phyloP scores from a whole-genome alignment of 2,797 vertebrate genomes.

The Adelosebastes latens region DNA sequence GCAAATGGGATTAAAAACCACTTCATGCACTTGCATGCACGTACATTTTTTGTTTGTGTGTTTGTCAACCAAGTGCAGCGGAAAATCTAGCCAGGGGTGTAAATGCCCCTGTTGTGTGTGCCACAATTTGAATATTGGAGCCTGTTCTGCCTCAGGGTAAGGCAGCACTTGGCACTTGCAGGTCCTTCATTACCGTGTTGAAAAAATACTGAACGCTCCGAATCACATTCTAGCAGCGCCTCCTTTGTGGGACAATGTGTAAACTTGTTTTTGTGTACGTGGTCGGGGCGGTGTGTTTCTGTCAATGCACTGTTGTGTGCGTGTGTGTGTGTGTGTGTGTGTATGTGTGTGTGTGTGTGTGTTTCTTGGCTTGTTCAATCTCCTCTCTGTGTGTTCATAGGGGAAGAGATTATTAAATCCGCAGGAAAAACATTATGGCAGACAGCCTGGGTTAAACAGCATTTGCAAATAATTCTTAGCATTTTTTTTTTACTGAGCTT shows the following conservation, averaged over 20 bases:
- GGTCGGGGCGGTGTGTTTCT: neutral
- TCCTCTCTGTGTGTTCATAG: constrained; percentile 10
- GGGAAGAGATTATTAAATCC: constrained; percentile 38
- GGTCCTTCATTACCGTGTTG: constrained; percentile 46
- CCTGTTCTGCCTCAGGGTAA: constrained; percentile 44
- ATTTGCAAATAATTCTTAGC: constrained; percentile 29
- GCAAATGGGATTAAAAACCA: constrained; percentile 16
- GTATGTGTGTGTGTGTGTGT: neutral
- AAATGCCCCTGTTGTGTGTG: constrained; percentile 29
- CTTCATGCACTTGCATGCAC: neutral
- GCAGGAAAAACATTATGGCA: constrained; percentile 8
- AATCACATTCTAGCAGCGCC: constrained; percentile 21
- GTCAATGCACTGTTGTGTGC: neutral
- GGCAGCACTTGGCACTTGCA: constrained; percentile 38
- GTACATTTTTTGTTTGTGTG: neutral
- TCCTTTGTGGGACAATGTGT: constrained; percentile 2
- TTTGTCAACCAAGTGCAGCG: constrained; percentile 28
- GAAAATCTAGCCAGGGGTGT: constrained; percentile 1
- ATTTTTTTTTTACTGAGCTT: constrained; percentile 32
- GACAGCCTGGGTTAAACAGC: constrained; percentile 19
- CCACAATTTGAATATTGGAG: constrained; percentile 36
- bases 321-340: neutral
- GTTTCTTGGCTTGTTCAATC: constrained; percentile 13
- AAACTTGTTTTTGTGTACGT: neutral
- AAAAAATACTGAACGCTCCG: constrained; percentile 41